Conservation (phyloP, 2,113 vertebrate genomes). For the Prunella himalayana region DNA sequence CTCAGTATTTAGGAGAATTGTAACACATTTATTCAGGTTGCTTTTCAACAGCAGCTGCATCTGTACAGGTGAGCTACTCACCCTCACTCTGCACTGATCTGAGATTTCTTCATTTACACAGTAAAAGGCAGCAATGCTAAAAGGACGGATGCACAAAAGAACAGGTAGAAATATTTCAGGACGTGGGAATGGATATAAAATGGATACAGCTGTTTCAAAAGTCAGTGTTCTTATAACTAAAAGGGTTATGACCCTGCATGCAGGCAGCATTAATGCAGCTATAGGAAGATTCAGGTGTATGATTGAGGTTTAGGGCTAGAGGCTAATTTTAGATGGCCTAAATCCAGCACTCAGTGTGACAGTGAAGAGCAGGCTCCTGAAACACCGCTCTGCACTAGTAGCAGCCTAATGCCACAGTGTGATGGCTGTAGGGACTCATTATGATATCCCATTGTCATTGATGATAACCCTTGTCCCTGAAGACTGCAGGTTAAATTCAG, state of each 20-base stretch:
- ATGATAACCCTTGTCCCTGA: background rate
- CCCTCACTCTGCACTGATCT: background rate
- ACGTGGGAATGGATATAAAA: background rate
- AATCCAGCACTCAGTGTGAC: background rate
- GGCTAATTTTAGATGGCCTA: constrained; percentile 26
- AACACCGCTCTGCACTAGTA: rapidly evolving
- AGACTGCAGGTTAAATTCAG: background rate
- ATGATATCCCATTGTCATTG: background rate
- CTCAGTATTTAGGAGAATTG: background rate
- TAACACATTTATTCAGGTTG: background rate
- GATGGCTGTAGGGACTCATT: background rate
- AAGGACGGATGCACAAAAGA: background rate
- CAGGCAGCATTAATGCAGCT: background rate
- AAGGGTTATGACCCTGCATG: background rate
- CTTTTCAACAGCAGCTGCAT: background rate
- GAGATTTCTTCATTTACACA: background rate
- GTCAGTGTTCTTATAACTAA: background rate
- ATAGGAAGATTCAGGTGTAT: background rate
- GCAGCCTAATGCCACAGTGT: background rate
- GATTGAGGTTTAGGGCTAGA: background rate
- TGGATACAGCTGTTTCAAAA: background rate
- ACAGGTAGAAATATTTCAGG: background rate
- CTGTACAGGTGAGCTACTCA: background rate
- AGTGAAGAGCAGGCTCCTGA: background rate
- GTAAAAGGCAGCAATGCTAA: background rate